phyloP scores from a whole-genome alignment of 2,797 vertebrate species.

The Heliangelus exortis region DNA sequence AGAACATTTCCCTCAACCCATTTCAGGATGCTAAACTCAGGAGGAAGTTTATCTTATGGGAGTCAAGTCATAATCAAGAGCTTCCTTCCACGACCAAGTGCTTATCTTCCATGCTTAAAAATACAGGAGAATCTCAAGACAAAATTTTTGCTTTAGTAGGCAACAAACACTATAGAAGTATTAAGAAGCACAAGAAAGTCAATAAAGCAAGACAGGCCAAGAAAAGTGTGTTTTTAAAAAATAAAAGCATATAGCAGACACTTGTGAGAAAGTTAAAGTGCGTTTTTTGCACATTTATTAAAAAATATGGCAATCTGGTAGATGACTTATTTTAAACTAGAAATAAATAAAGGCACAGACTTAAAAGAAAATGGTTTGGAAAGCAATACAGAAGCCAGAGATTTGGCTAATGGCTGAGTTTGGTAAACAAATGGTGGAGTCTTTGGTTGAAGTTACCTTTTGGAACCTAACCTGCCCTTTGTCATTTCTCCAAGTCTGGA shows the following conservation, averaged over 20 bases:
- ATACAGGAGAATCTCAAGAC: background rate
- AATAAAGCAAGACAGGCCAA: background rate
- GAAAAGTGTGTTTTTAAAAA: background rate
- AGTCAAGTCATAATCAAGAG: background rate
- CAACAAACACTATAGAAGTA: background rate
- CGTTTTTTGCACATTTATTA: background rate
- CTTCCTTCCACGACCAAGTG: background rate
- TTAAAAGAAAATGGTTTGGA: background rate
- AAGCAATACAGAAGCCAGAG: background rate
- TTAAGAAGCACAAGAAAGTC: background rate
- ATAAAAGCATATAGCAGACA: background rate
- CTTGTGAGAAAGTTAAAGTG: background rate
- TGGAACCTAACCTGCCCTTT: background rate
- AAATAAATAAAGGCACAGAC: background rate
- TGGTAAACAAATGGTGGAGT: background rate
- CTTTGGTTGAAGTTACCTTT: background rate
- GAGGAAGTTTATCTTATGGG: background rate
- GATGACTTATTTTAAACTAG: background rate
- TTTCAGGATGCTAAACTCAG: background rate
- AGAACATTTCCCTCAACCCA: background rate
- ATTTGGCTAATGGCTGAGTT: background rate
- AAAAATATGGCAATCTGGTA: background rate
- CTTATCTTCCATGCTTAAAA: background rate
- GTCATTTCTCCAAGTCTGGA: background rate
- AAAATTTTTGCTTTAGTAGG: background rate